Conservation (phyloP, 1,140 invertebrate genomes). For the Zeugodacus cucurbitae region DNA sequence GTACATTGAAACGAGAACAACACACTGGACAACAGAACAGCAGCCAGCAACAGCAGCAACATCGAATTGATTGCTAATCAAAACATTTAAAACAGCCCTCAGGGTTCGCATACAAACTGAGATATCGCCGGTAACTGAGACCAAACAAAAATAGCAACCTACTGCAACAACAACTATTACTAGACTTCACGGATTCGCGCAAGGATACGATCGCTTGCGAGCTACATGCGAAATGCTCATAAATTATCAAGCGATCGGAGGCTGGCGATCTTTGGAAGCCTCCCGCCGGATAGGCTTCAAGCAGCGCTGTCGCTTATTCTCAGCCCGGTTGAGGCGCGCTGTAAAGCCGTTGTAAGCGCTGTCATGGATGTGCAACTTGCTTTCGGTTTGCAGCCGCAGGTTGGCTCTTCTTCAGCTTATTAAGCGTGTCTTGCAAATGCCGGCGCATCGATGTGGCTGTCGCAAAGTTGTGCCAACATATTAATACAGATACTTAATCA, state of each 20-base stretch:
- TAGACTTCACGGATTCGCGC: not conserved
- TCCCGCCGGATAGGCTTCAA: not conserved
- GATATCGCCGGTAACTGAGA: conserved; percentile 21
- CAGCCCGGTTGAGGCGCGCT: not conserved
- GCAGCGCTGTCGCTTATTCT: not conserved
- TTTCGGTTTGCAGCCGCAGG: not conserved
- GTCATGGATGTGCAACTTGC: not conserved
- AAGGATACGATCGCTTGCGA: conserved; percentile 26
- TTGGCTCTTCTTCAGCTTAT: not conserved
- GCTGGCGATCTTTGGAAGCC: not conserved
- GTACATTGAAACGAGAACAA: conserved; percentile 13
- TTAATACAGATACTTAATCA: conserved; percentile 30
- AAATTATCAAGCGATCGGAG: conserved; percentile 29
- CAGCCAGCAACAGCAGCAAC: not conserved
- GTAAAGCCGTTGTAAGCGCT: not conserved
- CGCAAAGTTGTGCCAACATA: conserved; percentile 23
- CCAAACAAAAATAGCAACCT: conserved; percentile 1
- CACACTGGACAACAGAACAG: not conserved
- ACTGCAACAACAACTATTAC: not conserved
- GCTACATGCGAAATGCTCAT: conserved; percentile 22
- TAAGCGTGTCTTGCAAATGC: not conserved
- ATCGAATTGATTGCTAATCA: conserved; percentile 32
- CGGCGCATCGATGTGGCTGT: conserved; percentile 11
- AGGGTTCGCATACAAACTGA: not conserved
- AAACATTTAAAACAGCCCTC: conserved; percentile 37